Evolutionary conservation across 2,113 vertebrate species (phyloP).

Genomic region (Heliornis fulica): DNA sequence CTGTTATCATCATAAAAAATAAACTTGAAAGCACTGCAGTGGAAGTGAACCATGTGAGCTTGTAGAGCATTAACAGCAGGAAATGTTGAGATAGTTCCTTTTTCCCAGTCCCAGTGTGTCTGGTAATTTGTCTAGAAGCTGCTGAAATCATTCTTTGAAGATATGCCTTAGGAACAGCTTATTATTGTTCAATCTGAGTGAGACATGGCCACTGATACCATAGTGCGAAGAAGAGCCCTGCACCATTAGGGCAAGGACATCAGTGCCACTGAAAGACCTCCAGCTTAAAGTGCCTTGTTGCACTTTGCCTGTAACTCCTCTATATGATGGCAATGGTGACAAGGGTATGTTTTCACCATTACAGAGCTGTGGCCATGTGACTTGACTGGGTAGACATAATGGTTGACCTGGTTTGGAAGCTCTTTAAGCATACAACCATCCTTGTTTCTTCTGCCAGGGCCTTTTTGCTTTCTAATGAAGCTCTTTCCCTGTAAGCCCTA

Average conservation of each 20-base stretch:
- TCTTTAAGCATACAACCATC: not conserved
- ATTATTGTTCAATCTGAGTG: not conserved
- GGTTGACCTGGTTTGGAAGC: not conserved
- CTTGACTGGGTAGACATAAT: not conserved
- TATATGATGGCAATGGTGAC: rapidly evolving
- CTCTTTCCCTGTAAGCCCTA: not conserved
- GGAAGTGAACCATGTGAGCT: not conserved
- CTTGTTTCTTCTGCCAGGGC: not conserved
- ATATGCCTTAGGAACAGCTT: not conserved
- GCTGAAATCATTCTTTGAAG: not conserved
- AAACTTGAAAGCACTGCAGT: not conserved
- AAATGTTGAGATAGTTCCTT: not conserved
- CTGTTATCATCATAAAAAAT: not conserved
- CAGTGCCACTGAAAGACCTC: not conserved
- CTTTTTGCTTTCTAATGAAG: not conserved
- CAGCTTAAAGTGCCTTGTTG: not conserved
- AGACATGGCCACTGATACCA: not conserved
- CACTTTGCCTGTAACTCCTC: not conserved
- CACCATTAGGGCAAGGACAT: not conserved
- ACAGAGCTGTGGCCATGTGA: not conserved
- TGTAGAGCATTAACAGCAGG: not conserved
- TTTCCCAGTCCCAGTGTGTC: not conserved
- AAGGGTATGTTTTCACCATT: not conserved
- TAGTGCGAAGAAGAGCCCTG: not conserved
- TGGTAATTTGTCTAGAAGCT: not conserved